phyloP scores from a whole-genome alignment of 2,797 vertebrate genomes.

The Eulemur rubriventer region DNA sequence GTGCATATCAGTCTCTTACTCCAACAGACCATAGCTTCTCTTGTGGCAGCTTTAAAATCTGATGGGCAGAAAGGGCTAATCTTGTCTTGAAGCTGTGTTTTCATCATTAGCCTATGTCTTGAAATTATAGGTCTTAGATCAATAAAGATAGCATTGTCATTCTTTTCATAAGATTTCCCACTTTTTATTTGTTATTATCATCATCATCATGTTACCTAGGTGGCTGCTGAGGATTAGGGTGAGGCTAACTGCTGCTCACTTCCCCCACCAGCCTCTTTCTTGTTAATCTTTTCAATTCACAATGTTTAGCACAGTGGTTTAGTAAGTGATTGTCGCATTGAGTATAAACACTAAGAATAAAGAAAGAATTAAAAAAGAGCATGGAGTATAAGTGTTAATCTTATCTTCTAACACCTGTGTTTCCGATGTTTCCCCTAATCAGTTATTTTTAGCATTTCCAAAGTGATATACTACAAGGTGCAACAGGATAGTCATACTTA shows the following conservation, averaged over 20 bases:
- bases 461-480: neutral
- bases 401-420: neutral
- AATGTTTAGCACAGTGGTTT: neutral
- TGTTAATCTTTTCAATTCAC: neutral
- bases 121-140: neutral
- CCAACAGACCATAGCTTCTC: neutral
- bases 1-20: neutral
- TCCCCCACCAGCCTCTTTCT: neutral
- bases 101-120: neutral
- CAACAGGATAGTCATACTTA: neutral
- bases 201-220: too few relatives aligned
- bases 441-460: neutral
- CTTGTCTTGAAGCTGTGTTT: neutral
- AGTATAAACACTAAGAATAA: slow-evolving; percentile 7
- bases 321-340: neutral
- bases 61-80: neutral
- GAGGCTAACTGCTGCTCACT: neutral
- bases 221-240: neutral
- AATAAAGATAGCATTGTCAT: neutral
- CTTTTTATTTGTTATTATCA: neutral
- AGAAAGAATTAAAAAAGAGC: neutral
- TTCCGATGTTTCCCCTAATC: neutral
- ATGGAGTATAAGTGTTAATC: neutral
- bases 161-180: neutral
- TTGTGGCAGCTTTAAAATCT: neutral